Evolutionary conservation across 37 sponge, comb jelly and placozoan genomes (phyloP), one percentile per base, ranked within the genome.

Genomic region (Cladorhizidae sp.): DNA sequence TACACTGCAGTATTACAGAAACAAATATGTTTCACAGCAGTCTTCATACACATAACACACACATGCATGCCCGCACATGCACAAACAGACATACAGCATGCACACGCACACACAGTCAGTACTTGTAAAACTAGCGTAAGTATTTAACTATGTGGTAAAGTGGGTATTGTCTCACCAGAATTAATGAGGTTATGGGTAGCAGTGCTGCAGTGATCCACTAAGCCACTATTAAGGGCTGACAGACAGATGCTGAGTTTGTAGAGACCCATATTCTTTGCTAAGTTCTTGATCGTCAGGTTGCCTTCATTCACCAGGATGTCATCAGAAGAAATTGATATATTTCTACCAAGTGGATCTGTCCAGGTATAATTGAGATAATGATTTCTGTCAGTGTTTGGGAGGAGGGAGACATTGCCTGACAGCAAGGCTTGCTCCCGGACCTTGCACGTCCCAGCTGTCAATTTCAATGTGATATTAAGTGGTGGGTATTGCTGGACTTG

Each of bases 391-490:
- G 67, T 65, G 67, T 65, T 65, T 14, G 12, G 32, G 67, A 65
- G 67, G 67, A 65, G 67, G 36, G 67, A 31, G 67, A 65, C 67
- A 65, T 33, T 65, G 33, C 67, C 67, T 3, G 35, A 32, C 67
- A 65, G 31, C 12, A 36, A 31, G 32, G 67, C 12, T 11, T 25
- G 35, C 35, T 31, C 67, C 9, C 32, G 33, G 6, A 18, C 26
- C 36, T 9, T 31, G 12, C 67, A 65, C 3, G 7, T 31, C 20
- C 67, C 35, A 31, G 33, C 32, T 3, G 17, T 25, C 36, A 65
- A 1, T 3, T 28, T 31, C 5, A 8, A 5, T 29, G 18, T 11
- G 9, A 65, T 33, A 1, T 2, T 12, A 3, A 65, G 67, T 28
- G 26, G 17, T 32, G 67, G 67, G 35, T 65, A 65, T 17, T 15